Evolutionary conservation across 2,888 invertebrate genomes (phyloP).

Genomic region (Lathronympha strigana): DNA sequence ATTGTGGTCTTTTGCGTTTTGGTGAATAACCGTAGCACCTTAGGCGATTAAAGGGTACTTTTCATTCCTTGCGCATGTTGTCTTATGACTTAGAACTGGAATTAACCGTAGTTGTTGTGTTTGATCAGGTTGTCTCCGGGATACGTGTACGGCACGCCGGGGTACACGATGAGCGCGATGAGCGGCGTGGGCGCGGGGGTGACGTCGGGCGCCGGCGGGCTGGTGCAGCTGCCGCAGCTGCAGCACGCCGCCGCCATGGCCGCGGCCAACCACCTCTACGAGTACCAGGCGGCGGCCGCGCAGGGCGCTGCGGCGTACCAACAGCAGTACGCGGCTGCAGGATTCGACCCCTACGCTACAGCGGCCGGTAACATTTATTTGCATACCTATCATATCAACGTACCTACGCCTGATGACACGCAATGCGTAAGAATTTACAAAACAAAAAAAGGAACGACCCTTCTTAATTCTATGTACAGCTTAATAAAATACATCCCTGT

Average conservation of each 20-base stretch:
- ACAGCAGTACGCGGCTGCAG: constrained; percentile 89
- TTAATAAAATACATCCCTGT: not conserved
- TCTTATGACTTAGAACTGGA: constrained; percentile 42
- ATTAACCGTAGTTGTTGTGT: constrained; percentile 40
- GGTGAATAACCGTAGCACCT: not conserved
- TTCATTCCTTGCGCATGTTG: constrained; percentile 43
- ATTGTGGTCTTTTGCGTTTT: not conserved
- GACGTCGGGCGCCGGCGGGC: constrained; percentile 86
- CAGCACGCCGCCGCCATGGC: constrained; percentile 91
- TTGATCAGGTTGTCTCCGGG: constrained; percentile 82
- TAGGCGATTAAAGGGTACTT: not conserved
- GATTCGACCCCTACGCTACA: constrained; percentile 90
- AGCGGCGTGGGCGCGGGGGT: constrained; percentile 82
- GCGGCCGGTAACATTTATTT: constrained; percentile 84
- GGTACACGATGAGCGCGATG: constrained; percentile 89
- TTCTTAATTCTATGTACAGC: not conserved
- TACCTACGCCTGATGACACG: too few relatives aligned
- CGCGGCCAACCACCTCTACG: constrained; percentile 92
- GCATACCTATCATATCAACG: not conserved
- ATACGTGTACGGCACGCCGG: constrained; percentile 90
- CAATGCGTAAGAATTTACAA: not conserved
- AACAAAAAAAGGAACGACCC: not conserved
- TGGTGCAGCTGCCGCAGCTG: constrained; percentile 88
- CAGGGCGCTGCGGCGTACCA: constrained; percentile 89
- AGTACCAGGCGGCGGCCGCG: constrained; percentile 91